Evolutionary conservation across 64 coral and sea anemone species (phyloP).

Genomic region (Astreopora myriophthalma): DNA sequence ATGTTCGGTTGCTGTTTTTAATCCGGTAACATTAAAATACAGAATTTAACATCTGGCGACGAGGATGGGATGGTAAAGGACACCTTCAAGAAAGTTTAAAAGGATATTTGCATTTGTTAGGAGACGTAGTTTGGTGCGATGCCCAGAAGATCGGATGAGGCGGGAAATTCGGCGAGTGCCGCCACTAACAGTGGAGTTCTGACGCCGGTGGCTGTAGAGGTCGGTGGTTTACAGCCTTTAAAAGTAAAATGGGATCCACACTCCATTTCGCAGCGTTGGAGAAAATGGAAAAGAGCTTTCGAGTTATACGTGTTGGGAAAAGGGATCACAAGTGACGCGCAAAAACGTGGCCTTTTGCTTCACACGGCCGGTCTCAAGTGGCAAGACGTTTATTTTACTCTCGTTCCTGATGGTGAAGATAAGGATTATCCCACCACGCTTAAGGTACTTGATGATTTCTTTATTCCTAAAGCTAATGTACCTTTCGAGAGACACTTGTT

Average conservation of each 20-base stretch:
- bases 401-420: not conserved
- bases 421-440: not conserved
- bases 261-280: not conserved
- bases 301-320: conserved; percentile 19
- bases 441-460: conserved; percentile 31
- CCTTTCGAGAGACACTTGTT: too few species aligned
- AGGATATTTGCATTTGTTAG: not conserved
- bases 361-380: not conserved
- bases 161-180: not conserved
- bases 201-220: not conserved
- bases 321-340: conserved; percentile 14
- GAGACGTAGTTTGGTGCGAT: not conserved
- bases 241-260: not conserved
- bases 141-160: not conserved
- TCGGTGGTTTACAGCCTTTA: not conserved
- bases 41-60: not conserved
- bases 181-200: not conserved
- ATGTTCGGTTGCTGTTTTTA: too few species aligned
- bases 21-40: too few species aligned
- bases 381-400: not conserved
- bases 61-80: not conserved
- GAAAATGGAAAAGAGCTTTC: conserved; percentile 10
- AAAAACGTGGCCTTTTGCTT: not conserved
- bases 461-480: not conserved
- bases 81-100: not conserved